A percentile compares a stretch with the other conserved stretches of the same genome.
Evolutionary conservation across 2,113 vertebrate species (phyloP).

Genomic region (Saguinus midas): DNA sequence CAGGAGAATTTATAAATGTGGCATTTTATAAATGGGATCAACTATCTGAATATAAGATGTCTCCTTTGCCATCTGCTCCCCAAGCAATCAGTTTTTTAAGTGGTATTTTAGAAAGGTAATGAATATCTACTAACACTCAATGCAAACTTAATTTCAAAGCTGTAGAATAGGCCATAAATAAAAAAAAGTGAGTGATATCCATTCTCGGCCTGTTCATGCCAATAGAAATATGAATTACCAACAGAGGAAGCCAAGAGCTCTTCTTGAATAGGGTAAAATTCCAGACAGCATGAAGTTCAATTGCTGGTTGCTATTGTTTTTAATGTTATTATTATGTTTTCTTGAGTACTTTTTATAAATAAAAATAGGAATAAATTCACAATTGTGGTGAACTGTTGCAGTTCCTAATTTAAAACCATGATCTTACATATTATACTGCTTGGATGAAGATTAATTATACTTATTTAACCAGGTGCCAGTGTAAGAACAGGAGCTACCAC

Average conservation of each 20-base stretch:
- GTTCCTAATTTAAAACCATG: not conserved
- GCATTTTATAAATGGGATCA: constrained; percentile 51
- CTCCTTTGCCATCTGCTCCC: constrained; percentile 55
- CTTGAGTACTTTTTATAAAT: not conserved
- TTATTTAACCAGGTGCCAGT: not conserved
- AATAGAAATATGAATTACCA: constrained; percentile 11
- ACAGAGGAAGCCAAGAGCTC: not conserved
- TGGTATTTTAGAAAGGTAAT: constrained; percentile 76
- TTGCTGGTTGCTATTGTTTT: not conserved
- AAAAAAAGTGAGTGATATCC: constrained; percentile 62
- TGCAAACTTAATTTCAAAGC: constrained; percentile 73
- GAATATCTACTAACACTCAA: constrained; percentile 66
- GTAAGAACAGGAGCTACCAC: not conserved
- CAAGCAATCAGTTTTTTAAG: constrained; percentile 74
- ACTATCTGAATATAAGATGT: constrained; percentile 49
- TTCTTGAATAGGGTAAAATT: not conserved
- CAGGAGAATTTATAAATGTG: constrained; percentile 25
- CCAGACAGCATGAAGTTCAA: not conserved
- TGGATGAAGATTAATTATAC: not conserved
- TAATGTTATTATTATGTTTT: not conserved
- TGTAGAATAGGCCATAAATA: constrained; percentile 59
- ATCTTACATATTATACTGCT: not conserved
- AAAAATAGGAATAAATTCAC: constrained; percentile 32
- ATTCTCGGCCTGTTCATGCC: not conserved
- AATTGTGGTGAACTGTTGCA: not conserved